A percentile compares a stretch with the other conserved stretches of the same genome.
phyloP scores from a whole-genome alignment of 2,888 invertebrate species.

The Drosophila birchii region DNA sequence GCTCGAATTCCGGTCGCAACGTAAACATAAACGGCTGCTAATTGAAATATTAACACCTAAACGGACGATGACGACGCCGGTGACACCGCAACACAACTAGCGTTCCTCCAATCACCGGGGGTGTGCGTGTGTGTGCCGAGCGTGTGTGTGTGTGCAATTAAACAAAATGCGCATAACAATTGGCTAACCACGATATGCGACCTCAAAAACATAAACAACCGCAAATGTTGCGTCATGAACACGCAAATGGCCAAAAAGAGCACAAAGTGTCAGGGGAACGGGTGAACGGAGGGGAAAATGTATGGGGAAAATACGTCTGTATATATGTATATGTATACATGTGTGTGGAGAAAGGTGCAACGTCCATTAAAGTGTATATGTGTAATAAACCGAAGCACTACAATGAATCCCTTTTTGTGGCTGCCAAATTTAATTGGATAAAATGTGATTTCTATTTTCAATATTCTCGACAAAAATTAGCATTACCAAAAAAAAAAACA shows the following conservation, averaged over 20 bases:
- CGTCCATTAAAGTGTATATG: constrained; percentile 10
- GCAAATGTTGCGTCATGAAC: constrained; percentile 76
- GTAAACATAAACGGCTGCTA: constrained; percentile 70
- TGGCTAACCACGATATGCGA: constrained; percentile 73
- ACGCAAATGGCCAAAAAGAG: constrained; percentile 61
- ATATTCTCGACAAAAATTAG: not conserved
- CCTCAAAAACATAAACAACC: constrained; percentile 76
- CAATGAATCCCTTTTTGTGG: constrained; percentile 12
- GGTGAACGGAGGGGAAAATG: not conserved
- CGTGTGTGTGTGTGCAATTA: constrained; percentile 66
- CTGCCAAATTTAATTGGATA: constrained; percentile 17
- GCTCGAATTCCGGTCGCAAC: constrained; percentile 46
- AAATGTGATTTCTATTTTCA: constrained; percentile 7
- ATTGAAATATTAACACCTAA: constrained; percentile 77
- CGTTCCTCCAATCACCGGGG: not conserved
- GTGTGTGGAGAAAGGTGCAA: constrained; percentile 1
- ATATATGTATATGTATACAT: not conserved
- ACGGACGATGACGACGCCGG: constrained; percentile 46
- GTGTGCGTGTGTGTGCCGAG: constrained; percentile 15
- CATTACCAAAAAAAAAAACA: not conserved
- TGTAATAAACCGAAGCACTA: constrained; percentile 1
- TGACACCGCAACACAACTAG: constrained; percentile 53
- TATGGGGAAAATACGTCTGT: not conserved
- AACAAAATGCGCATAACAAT: constrained; percentile 76
- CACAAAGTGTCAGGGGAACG: constrained; percentile 13